Evolutionary conservation across 2,888 invertebrate species (phyloP), one percentile per base, ranked within the genome.

Genomic region (Thymelicus sylvestris): DNA sequence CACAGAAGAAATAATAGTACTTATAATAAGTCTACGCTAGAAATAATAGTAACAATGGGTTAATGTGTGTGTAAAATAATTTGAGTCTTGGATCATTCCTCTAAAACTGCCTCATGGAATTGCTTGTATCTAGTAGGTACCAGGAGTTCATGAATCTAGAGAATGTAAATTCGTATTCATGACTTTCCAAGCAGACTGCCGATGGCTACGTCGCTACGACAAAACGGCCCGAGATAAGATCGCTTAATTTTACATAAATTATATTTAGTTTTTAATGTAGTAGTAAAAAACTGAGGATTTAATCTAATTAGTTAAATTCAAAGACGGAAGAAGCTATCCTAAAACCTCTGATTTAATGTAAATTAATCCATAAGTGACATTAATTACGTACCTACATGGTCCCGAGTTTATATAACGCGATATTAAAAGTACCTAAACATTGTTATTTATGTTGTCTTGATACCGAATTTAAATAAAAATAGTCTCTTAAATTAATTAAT

Each of bases 121-220:
- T 47, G 13, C 47, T 7, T 8, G 12, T 44, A 47, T 24, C 15
- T 44, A 62, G 31, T 31, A 31, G 31, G 15, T 62, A 62, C 62
- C 24, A 47, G 62, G 62, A 24, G 44, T 12, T 12, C 62, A 62
- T 62, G 31, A 63, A 63, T n/a, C 13, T 48, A 62, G 7, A 19
- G 62, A 63, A 63, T 41, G 15, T 59, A 59, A 13, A 39, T 38
- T 59, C 24, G 24, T 55, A 39, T 39, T 31, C 24, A 47, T 31
- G n/a, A 31, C 2, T 44, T 8, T 10, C 52, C 41, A 44, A 44
- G n/a, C 66, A 59, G 31, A 8, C 15, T n/a, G 7, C 15, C 15
- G 66, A 59, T 59, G 59, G 66, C 67, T 61, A 61, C 67, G 67
- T 61, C 67, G 66, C 67, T 61, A 61, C 67, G 67, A 67, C 67